Conservation (phyloP, 2,888 invertebrate species). For the Macroteleia sp. region DNA sequence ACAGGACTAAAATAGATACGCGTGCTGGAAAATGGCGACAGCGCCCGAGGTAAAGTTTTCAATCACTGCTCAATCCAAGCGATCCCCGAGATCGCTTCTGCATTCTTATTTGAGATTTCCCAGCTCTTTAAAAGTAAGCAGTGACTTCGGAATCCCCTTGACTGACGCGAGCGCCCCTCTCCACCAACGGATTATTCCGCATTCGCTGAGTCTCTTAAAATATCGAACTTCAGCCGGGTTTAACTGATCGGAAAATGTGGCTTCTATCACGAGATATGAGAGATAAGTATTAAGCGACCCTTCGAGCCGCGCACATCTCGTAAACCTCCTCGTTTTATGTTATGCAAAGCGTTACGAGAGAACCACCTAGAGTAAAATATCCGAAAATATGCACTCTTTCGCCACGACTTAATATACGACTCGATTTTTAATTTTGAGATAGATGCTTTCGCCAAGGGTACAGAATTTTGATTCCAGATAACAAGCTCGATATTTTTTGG, state of each 20-base stretch:
- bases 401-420: conserved; percentile 24
- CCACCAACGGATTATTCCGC: conserved; percentile 26
- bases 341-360: conserved; percentile 36
- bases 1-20: neutral
- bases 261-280: conserved; percentile 74
- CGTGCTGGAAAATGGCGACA: neutral
- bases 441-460: neutral
- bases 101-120: conserved; percentile 41
- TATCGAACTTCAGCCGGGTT: conserved; percentile 74
- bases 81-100: conserved; percentile 52
- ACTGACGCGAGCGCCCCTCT: conserved; percentile 31
- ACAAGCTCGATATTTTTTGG: too few relatives aligned
- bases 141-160: conserved; percentile 34
- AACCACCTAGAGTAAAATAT: conserved; percentile 8
- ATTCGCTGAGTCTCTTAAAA: conserved; percentile 66
- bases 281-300: conserved; percentile 70
- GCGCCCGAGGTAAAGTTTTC: conserved; percentile 77
- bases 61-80: conserved; percentile 81
- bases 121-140: conserved; percentile 40
- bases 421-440: conserved; percentile 22
- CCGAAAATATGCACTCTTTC: conserved; percentile 34
- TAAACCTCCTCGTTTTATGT: conserved; percentile 57
- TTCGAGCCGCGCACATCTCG: conserved; percentile 39
- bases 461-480: neutral
- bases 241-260: conserved; percentile 80